A percentile compares a stretch with the other conserved stretches of the same genome.
These are phyloP conservation scores for Phataginus tricuspis DNA, from an alignment of 2,797 vertebrate genomes.

Conservation along the genomic window DNA sequence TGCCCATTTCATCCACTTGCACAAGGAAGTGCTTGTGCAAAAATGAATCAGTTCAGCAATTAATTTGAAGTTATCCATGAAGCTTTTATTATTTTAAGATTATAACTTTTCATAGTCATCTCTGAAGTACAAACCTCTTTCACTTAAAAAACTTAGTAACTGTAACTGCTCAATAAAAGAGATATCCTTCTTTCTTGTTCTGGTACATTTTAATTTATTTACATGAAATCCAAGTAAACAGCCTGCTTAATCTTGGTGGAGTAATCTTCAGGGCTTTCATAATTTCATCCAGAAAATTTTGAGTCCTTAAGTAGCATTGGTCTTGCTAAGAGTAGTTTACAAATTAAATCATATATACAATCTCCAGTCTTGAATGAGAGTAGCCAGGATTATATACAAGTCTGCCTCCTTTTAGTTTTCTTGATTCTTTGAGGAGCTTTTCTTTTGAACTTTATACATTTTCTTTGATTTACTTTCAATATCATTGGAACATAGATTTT, in stretches of 20 bases:
- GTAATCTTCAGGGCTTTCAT: background rate
- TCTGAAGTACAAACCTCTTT: background rate
- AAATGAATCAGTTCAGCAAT: background rate
- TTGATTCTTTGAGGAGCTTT: background rate
- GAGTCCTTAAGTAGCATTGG: background rate
- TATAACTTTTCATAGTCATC: background rate
- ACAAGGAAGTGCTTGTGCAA: background rate
- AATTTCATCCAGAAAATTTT: background rate
- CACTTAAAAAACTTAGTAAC: background rate
- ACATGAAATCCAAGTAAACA: constrained; percentile 2
- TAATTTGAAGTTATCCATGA: background rate
- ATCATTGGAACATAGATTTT: background rate
- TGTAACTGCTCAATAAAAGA: no score
- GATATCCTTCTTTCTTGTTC: background rate
- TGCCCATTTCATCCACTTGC: background rate
- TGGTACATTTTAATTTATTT: background rate
- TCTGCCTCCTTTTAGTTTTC: background rate
- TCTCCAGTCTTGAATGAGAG: background rate
- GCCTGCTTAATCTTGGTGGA: background rate
- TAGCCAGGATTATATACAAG: background rate
- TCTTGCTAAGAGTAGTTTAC: background rate
- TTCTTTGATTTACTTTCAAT: background rate
- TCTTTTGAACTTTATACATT: background rate
- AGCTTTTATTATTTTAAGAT: background rate
- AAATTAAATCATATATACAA: background rate